Conservation (phyloP, 2,888 invertebrate genomes). For the Geotrupes spiniger region DNA sequence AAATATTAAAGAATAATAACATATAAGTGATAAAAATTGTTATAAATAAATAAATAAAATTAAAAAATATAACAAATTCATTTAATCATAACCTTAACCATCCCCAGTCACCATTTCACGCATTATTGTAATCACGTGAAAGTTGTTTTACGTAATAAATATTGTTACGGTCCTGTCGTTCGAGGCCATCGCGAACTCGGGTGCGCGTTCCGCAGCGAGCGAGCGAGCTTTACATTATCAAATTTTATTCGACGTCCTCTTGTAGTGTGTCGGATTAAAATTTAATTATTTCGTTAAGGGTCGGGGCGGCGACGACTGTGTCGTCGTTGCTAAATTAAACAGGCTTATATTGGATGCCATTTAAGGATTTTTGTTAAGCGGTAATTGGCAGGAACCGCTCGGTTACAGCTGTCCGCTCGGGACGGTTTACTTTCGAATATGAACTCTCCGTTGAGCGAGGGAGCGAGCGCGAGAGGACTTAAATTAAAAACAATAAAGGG, state of each 20-base stretch:
- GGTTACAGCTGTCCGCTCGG: constrained; percentile 33
- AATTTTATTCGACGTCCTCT: constrained; percentile 34
- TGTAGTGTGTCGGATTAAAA: constrained; percentile 34
- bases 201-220: too few relatives aligned
- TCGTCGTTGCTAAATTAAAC: constrained; percentile 33
- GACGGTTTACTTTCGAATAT: constrained; percentile 31
- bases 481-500: constrained; percentile 39
- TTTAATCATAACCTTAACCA: too few relatives aligned
- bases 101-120: too few relatives aligned
- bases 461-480: constrained; percentile 30
- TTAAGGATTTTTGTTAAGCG: constrained; percentile 40
- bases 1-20: too few relatives aligned
- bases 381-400: constrained; percentile 38
- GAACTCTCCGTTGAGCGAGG: too few relatives aligned
- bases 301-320: constrained; percentile 27
- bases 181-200: constrained; percentile 28
- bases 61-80: too few relatives aligned
- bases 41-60: too few relatives aligned
- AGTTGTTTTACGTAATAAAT: constrained; percentile 4
- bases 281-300: constrained; percentile 38
- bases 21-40: too few relatives aligned
- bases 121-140: too few relatives aligned
- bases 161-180: not conserved
- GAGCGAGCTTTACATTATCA: constrained; percentile 21
- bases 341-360: constrained; percentile 27